Conservation (phyloP, 2,113 vertebrate species). For the Ivindomyrus marchei region DNA sequence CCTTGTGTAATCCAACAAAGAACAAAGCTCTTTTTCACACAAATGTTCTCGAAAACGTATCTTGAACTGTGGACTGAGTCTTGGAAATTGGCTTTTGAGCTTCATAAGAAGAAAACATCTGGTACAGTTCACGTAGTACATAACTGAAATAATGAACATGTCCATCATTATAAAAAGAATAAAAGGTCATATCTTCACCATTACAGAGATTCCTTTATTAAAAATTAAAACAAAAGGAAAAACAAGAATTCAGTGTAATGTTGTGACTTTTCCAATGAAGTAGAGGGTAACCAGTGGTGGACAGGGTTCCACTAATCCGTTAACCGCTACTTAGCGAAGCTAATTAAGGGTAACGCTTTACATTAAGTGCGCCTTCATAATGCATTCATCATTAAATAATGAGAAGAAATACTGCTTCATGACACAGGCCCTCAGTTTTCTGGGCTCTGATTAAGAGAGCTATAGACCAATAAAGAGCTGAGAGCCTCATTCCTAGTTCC, state of each 20-base stretch:
- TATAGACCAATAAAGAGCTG: too few species aligned
- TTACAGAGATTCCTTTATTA: background rate
- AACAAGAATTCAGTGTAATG: background rate
- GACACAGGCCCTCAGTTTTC: too few species aligned
- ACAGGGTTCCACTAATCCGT: background rate
- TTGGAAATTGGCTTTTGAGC: background rate
- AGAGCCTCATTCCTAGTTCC: too few species aligned
- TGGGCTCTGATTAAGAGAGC: too few species aligned
- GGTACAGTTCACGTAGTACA: background rate
- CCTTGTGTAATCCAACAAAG: background rate
- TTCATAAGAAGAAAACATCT: background rate
- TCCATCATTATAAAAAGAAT: background rate
- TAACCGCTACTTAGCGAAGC: background rate
- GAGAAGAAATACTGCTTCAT: background rate
- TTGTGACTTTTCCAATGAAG: background rate
- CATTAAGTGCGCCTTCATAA: too few species aligned
- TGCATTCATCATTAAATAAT: too few species aligned
- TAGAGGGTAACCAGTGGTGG: background rate
- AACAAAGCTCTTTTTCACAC: background rate
- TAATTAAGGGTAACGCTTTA: background rate
- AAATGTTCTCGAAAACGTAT: background rate
- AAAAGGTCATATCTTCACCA: background rate
- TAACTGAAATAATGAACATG: background rate
- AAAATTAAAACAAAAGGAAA: background rate
- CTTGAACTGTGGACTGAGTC: background rate